Conservation (phyloP, 2,797 vertebrate genomes). For the Clarias pachynema region DNA sequence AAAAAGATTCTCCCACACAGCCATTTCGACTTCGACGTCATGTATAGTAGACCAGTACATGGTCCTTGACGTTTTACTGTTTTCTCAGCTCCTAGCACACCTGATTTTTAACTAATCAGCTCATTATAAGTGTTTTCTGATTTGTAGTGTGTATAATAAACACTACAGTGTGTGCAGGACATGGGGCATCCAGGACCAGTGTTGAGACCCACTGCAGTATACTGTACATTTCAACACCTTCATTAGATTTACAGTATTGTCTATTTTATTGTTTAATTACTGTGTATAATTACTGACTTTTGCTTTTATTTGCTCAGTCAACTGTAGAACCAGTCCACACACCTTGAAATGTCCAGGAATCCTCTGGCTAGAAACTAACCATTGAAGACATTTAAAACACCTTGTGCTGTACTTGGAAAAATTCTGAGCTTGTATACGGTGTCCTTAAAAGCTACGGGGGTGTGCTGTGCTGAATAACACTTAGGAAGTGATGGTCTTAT, state of each 20-base stretch:
- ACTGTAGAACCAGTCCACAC: background rate
- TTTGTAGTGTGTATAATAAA: no score
- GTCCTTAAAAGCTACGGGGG: background rate
- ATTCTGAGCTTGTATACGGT: background rate
- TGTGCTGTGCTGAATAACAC: background rate
- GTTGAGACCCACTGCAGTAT: no score
- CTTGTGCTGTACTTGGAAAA: background rate
- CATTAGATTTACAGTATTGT: background rate
- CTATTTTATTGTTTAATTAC: background rate
- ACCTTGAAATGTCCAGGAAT: background rate
- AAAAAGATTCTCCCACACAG: no score
- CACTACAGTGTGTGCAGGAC: no score
- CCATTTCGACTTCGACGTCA: background rate
- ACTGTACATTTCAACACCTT: background rate
- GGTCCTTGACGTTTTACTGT: background rate
- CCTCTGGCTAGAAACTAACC: background rate
- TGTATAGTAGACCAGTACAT: background rate
- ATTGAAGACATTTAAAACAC: background rate
- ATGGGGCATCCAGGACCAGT: no score
- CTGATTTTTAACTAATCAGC: no score
- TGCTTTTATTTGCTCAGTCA: background rate
- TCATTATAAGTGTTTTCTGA: no score
- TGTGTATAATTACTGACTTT: background rate
- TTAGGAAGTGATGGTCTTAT: background rate
- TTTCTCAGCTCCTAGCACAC: no score